A percentile compares a stretch with the other conserved stretches of the same genome.
Evolutionary conservation across 2,888 invertebrate genomes (phyloP).

Genomic region (Crematogaster levior): DNA sequence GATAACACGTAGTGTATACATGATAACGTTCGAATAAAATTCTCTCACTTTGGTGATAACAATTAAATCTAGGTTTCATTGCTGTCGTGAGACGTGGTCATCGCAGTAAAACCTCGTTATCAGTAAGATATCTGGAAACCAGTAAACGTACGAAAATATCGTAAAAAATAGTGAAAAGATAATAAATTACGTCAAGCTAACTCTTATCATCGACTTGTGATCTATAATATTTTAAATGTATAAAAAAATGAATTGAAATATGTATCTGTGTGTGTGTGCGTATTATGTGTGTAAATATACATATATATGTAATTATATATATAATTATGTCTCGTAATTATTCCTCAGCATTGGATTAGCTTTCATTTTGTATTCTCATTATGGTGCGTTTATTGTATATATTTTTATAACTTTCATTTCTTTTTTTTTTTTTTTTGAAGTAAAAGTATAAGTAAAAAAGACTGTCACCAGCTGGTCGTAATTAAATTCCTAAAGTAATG

Average conservation of each 20-base stretch:
- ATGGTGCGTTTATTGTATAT: not conserved
- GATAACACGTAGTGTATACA: not conserved
- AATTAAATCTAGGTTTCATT: not conserved
- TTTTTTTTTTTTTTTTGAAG: not conserved
- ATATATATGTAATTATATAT: not conserved
- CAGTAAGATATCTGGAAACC: not conserved
- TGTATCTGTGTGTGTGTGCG: not conserved
- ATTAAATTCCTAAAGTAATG: not conserved
- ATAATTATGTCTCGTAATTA: not conserved
- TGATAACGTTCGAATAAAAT: not conserved
- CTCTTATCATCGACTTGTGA: not conserved
- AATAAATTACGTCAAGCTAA: not conserved
- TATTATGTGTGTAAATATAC: too few relatives aligned
- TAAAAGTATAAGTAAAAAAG: not conserved
- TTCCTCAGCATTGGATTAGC: not conserved
- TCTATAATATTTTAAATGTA: not conserved
- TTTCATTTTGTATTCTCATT: not conserved
- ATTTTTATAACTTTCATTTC: not conserved
- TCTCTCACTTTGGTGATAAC: not conserved
- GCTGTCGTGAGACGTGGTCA: not conserved
- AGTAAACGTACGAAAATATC: conserved; percentile 5
- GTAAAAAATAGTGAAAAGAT: not conserved
- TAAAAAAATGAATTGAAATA: not conserved
- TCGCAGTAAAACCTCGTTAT: not conserved
- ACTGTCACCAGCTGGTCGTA: not conserved